Base-by-base conservation (phyloP, 2,797 vertebrate species). In the Channallabes apus region DNA sequence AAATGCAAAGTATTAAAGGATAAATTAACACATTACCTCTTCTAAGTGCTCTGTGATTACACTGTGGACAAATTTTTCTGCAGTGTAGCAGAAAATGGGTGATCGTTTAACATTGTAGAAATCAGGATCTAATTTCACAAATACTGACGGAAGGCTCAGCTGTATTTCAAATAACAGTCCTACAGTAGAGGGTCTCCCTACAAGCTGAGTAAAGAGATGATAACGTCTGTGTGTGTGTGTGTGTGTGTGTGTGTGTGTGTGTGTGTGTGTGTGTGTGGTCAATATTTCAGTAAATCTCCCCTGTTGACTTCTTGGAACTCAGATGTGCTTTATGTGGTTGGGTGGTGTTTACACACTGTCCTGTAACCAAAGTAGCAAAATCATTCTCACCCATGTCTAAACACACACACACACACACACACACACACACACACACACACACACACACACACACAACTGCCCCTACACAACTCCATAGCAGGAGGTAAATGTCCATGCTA, bases 221-320 rank as follows among this genome's bases (percentile, higher is more conserved):
- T n/a, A n/a, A n/a, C n/a, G n/a, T n/a, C n/a, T n/a, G n/a, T 38
- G 38, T 38, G 38, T 38, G 38, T 38, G 38, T 38, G 38, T 38
- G 38, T 46, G 61, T 56, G 3, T 62, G 51, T 79, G 58, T 65
- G 64, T 56, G 14, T 83, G 54, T 80, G 38, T 83, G 69, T 80
- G 38, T 82, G 71, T 85, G 59, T 80, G 59, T 80, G 80, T 67
- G 22, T 86, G 62, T 85, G 85, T 77, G 73, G 82, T 82, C 54
- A 68, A 78, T 84, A 67, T 89, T 76, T 86, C 87, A 86, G 89
- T 89, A 90, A 88, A 86, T 77, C 51, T 84, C 85, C 85, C 86
- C 64, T 80, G 46, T 73, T 83, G 56, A 88, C 54, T 90, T 89
- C 87, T 87, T 90, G 88, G 88, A 90, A 89, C 83, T 73, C 4